phyloP scores from a whole-genome alignment of 2,797 vertebrate genomes.

The Crocidura indochinensis region DNA sequence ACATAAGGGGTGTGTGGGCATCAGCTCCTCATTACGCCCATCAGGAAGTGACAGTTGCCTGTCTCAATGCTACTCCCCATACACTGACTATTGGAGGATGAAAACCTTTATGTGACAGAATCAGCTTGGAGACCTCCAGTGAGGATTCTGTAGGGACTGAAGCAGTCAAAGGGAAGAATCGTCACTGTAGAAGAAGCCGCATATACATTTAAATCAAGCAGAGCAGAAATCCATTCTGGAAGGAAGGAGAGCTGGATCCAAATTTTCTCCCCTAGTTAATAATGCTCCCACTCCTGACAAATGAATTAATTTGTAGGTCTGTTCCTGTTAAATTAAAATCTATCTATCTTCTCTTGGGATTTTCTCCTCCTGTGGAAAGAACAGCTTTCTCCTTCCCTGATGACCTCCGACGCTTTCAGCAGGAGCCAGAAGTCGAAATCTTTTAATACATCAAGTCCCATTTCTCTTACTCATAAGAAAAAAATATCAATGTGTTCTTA shows the following conservation, averaged over 20 bases:
- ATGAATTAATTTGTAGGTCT: conserved; percentile 58
- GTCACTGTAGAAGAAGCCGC: neutral
- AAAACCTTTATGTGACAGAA: conserved; percentile 45
- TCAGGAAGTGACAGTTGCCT: conserved; percentile 59
- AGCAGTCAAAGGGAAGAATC: conserved; percentile 1
- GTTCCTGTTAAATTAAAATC: conserved; percentile 65
- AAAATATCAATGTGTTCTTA: neutral
- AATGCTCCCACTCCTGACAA: conserved; percentile 37
- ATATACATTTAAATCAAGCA: conserved; percentile 19
- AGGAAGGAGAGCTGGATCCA: neutral
- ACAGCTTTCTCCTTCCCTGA: neutral
- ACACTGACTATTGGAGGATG: conserved; percentile 20
- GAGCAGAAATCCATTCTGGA: neutral
- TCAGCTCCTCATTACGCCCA: neutral
- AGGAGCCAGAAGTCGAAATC: conserved; percentile 33
- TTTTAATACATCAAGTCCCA: neutral
- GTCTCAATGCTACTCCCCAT: neutral
- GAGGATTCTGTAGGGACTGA: conserved; percentile 16
- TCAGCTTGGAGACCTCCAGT: neutral
- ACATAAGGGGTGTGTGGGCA: neutral
- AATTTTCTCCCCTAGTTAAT: conserved; percentile 2
- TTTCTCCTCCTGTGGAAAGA: conserved; percentile 6
- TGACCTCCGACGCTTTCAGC: neutral
- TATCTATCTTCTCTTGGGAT: conserved; percentile 65
- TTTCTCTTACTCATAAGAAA: neutral